Conservation (phyloP, 2,113 vertebrate species). For the Grus americana region DNA sequence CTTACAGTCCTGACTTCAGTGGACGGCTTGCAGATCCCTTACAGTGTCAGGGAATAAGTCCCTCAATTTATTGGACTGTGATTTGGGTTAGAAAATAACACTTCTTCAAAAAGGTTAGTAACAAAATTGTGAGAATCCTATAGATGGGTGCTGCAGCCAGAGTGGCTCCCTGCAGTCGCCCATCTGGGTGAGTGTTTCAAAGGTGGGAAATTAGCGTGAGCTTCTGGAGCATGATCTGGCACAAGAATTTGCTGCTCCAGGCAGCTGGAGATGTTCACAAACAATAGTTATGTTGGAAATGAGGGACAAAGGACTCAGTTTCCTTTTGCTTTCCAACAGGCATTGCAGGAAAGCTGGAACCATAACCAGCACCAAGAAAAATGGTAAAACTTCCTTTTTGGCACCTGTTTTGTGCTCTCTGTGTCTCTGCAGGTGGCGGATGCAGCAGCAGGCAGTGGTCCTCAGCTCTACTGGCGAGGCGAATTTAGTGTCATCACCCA, state of each 20-base stretch:
- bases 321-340: not conserved
- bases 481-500: not conserved
- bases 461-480: rapidly evolving
- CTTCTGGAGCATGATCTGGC: not conserved
- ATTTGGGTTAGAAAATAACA: not conserved
- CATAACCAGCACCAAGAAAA: not conserved
- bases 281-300: not conserved
- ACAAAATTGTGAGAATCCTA: not conserved
- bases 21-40: not conserved
- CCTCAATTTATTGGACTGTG: not conserved
- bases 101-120: not conserved
- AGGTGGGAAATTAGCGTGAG: not conserved
- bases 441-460: not conserved
- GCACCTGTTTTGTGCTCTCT: not conserved
- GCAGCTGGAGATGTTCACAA: not conserved
- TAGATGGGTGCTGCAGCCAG: not conserved
- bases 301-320: not conserved
- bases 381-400: not conserved
- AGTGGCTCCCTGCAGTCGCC: not conserved
- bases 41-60: not conserved
- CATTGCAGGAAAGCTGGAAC: not conserved
- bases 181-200: not conserved
- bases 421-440: rapidly evolving
- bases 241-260: not conserved
- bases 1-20: not conserved